phyloP scores from a whole-genome alignment of 2,888 invertebrate genomes.

The Gastracanthus pulcherrimus region DNA sequence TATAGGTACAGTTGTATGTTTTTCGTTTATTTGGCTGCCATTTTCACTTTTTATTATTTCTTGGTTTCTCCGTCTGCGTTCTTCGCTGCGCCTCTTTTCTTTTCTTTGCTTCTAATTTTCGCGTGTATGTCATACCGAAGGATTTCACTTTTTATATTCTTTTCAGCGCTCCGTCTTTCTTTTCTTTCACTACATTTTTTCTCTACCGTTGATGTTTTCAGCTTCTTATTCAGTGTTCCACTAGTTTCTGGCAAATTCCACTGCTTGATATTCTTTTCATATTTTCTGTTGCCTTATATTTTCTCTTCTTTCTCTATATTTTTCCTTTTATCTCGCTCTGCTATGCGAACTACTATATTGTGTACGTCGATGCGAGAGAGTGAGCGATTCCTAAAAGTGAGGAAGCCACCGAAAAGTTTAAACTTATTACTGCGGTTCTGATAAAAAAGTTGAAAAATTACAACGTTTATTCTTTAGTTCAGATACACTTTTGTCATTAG shows the following conservation, averaged over 20 bases:
- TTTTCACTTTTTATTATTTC: slow-evolving; percentile 40
- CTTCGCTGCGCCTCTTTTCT: background rate
- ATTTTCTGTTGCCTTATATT: background rate
- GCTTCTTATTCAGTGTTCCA: background rate
- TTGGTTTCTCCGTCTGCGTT: background rate
- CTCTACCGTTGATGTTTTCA: background rate
- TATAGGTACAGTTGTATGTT: background rate
- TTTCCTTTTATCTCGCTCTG: background rate
- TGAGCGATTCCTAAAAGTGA: background rate
- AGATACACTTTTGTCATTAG: too few species aligned
- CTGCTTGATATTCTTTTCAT: slow-evolving; percentile 38
- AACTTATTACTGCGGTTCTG: background rate
- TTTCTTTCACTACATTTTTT: background rate
- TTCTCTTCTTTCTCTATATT: background rate
- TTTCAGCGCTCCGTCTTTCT: background rate
- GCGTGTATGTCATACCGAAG: background rate
- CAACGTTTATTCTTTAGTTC: too few species aligned
- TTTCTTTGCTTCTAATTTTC: slow-evolving; percentile 9
- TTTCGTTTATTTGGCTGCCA: background rate
- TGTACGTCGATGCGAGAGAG: background rate
- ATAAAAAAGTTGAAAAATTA: background rate
- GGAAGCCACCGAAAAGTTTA: too few species aligned
- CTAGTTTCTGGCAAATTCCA: background rate
- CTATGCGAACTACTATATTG: background rate
- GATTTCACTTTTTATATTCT: background rate